Percentiles rank a stretch among this genome's conserved stretches.
Conservation (phyloP, 2,797 vertebrate species). For the Chelmon rostratus region DNA sequence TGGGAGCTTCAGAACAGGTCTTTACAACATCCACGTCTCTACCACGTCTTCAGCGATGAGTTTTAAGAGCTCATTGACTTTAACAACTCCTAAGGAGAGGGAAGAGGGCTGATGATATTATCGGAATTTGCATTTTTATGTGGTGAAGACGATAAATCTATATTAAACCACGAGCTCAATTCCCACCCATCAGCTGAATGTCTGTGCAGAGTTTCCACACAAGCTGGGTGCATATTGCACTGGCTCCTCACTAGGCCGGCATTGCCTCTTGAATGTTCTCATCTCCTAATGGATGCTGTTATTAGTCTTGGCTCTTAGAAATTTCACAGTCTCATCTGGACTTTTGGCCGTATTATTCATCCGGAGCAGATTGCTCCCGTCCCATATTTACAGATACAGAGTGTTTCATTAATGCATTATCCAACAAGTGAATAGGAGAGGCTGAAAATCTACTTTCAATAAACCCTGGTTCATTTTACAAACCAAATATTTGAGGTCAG, state of each 20-base stretch:
- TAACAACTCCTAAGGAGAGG: slow-evolving; percentile 81
- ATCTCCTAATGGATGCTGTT: slow-evolving; percentile 80
- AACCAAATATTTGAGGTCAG: slow-evolving; percentile 84
- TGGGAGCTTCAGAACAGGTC: slow-evolving; percentile 56
- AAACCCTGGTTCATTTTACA: slow-evolving; percentile 81
- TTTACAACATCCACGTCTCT: slow-evolving; percentile 69
- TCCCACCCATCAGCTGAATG: slow-evolving; percentile 66
- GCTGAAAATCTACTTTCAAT: slow-evolving; percentile 79
- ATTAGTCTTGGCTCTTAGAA: slow-evolving; percentile 81
- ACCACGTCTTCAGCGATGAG: slow-evolving; percentile 67
- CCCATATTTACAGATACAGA: slow-evolving; percentile 79
- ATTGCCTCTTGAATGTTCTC: slow-evolving; percentile 72
- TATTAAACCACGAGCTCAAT: slow-evolving; percentile 75
- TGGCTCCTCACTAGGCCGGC: slow-evolving; percentile 55
- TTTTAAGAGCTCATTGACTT: slow-evolving; percentile 85
- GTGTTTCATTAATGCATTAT: slow-evolving; percentile 80
- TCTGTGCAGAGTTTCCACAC: slow-evolving; percentile 55
- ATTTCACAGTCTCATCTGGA: slow-evolving; percentile 81
- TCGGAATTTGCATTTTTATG: slow-evolving; percentile 81
- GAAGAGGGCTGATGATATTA: slow-evolving; percentile 73
- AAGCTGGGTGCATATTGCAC: slow-evolving; percentile 48
- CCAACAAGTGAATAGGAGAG: slow-evolving; percentile 72
- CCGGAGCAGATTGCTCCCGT: slow-evolving; percentile 71
- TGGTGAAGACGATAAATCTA: slow-evolving; percentile 75
- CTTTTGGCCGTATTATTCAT: slow-evolving; percentile 78